Evolutionary conservation across 2,888 invertebrate species (phyloP).

Genomic region (Linnaemya vulpina): DNA sequence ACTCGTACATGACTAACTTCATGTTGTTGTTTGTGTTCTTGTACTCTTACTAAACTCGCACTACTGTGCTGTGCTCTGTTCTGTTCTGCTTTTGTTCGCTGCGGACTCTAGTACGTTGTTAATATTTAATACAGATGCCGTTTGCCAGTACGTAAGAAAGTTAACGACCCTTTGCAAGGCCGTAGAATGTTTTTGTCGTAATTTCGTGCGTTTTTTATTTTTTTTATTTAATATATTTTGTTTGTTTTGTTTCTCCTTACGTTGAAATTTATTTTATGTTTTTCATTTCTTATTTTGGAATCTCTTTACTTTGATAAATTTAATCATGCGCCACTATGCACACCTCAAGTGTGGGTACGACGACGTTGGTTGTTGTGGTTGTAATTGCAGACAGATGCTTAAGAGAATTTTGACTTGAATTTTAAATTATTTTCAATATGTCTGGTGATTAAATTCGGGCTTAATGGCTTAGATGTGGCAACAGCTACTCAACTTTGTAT

Average conservation of each 20-base stretch:
- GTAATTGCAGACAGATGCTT: conserved; percentile 33
- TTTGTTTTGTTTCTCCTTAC: conserved; percentile 13
- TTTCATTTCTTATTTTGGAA: conserved; percentile 54
- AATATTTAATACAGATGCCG: conserved; percentile 69
- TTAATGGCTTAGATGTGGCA: too few relatives aligned
- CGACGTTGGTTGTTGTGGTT: conserved; percentile 44
- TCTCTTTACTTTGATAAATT: conserved; percentile 71
- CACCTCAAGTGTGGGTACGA: conserved; percentile 67
- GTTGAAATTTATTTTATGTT: conserved; percentile 38
- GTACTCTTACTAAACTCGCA: conserved; percentile 34
- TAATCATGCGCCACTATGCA: conserved; percentile 72
- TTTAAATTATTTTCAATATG: neutral
- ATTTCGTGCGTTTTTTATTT: conserved; percentile 28
- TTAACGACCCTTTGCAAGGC: conserved; percentile 72
- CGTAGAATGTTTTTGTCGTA: conserved; percentile 61
- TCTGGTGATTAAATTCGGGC: too few relatives aligned
- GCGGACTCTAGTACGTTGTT: conserved; percentile 43
- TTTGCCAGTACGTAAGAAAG: conserved; percentile 64
- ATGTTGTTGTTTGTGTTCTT: conserved; percentile 37
- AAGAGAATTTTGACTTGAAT: conserved; percentile 16
- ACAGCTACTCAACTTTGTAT: too few relatives aligned
- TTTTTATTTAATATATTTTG: neutral
- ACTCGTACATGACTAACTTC: neutral
- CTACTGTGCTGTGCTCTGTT: conserved; percentile 37
- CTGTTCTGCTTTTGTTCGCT: conserved; percentile 28